A percentile compares a stretch with the other conserved stretches of the same genome.
phyloP scores from a whole-genome alignment of 2,113 vertebrate genomes.

The Seriola quinqueradiata region DNA sequence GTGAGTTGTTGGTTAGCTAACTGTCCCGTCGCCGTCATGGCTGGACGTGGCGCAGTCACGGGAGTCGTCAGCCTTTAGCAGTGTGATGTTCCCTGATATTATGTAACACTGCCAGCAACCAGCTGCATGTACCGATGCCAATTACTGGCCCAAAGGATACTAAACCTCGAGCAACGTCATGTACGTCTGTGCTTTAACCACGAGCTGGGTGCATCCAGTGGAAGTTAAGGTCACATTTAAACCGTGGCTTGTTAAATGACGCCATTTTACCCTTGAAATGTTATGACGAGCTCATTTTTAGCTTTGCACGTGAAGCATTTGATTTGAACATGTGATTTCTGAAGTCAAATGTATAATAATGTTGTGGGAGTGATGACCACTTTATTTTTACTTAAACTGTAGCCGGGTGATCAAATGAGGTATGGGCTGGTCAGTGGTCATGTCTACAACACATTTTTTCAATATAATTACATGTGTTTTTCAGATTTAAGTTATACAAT shows the following conservation, averaged over 20 bases:
- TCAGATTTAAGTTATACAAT: background rate
- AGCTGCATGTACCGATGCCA: background rate
- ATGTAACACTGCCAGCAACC: background rate
- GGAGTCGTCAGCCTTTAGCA: constrained; percentile 9
- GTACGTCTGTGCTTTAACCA: rapidly evolving
- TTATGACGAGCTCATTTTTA: background rate
- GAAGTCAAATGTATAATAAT: too few relatives aligned
- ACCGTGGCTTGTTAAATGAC: constrained; percentile 12
- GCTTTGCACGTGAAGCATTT: too few relatives aligned
- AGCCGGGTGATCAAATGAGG: too few relatives aligned
- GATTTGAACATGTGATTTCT: background rate
- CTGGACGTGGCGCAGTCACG: constrained; percentile 42
- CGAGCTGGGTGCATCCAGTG: background rate
- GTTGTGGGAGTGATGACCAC: too few relatives aligned
- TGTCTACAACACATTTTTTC: background rate
- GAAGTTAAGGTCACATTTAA: constrained; percentile 19
- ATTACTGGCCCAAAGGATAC: background rate
- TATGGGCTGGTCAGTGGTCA: background rate
- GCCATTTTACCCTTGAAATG: constrained; percentile 69
- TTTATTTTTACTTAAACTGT: too few relatives aligned
- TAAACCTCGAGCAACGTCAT: too few relatives aligned
- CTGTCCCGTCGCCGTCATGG: too few relatives aligned
- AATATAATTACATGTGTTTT: background rate
- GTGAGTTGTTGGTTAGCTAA: rapidly evolving
- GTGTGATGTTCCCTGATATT: constrained; percentile 31